Conservation (phyloP, 2,113 vertebrate species). For the Oncorhynchus tshawytscha region DNA sequence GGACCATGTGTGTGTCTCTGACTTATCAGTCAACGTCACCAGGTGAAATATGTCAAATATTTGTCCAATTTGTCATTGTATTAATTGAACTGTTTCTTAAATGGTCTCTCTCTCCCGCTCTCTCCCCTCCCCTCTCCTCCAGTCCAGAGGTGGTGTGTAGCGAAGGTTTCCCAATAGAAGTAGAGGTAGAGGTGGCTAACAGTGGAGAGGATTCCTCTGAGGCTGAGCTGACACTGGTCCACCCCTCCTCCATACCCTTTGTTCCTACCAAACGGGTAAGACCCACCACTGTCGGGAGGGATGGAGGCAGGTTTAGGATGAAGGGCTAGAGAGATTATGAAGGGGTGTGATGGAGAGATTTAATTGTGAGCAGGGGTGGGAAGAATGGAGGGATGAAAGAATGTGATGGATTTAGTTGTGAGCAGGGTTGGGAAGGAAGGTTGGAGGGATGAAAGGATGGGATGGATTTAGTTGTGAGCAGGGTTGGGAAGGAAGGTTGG, state of each 20-base stretch:
- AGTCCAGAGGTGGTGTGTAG: conserved; percentile 35
- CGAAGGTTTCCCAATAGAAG: conserved; percentile 13
- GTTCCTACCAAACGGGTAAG: conserved; percentile 28
- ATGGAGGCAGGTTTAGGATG: too few species aligned
- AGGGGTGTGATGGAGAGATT: too few species aligned
- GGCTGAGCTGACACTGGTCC: conserved; percentile 19
- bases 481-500: too few species aligned
- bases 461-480: too few species aligned
- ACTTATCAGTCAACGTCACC: conserved; percentile 36
- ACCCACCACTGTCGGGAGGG: neutral
- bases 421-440: too few species aligned
- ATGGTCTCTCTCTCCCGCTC: neutral
- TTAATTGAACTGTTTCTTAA: too few species aligned
- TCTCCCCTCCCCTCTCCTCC: neutral
- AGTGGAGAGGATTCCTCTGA: conserved; percentile 42
- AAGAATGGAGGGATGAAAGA: too few species aligned
- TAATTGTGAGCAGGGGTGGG: too few species aligned
- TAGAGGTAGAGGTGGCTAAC: conserved; percentile 34
- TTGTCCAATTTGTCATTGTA: too few species aligned
- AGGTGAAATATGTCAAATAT: conserved; percentile 23
- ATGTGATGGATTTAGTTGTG: too few species aligned
- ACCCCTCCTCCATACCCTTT: conserved; percentile 37
- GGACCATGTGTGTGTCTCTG: conserved; percentile 44
- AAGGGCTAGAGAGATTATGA: too few species aligned
- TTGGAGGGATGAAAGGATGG: too few species aligned